Percentiles rank a stretch among this genome's conserved stretches.
Conservation (phyloP, 2,113 vertebrate species). For the Blennius ocellaris region DNA sequence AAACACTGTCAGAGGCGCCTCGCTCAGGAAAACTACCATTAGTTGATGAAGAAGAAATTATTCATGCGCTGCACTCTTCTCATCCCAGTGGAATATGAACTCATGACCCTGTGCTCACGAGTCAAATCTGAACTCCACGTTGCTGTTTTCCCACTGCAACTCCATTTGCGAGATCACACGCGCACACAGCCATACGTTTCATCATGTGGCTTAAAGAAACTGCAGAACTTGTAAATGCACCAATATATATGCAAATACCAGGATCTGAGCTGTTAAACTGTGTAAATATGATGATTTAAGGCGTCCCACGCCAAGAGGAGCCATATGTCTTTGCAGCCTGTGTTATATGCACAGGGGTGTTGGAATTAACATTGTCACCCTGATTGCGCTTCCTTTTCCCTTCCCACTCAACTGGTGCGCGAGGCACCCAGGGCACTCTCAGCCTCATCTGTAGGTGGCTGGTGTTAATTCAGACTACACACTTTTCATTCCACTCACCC, state of each 20-base stretch:
- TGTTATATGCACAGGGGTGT: constrained; percentile 34
- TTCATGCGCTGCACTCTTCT: constrained; percentile 9
- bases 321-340: constrained; percentile 27
- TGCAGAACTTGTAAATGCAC: neutral
- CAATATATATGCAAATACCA: constrained; percentile 36
- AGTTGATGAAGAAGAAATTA: constrained; percentile 17
- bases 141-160: neutral
- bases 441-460: constrained; percentile 52
- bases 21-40: constrained; percentile 15
- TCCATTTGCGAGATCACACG: too few species aligned
- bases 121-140: constrained; percentile 14
- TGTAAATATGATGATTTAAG: constrained; percentile 53
- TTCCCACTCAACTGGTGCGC: constrained; percentile 29
- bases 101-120: constrained; percentile 1
- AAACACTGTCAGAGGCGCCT: neutral
- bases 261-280: constrained; percentile 31
- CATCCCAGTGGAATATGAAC: neutral
- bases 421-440: constrained; percentile 36
- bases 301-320: constrained; percentile 22
- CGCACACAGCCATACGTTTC: neutral
- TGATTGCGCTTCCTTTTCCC: constrained; percentile 34
- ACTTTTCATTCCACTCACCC: constrained; percentile 42
- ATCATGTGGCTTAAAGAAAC: neutral
- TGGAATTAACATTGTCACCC: constrained; percentile 50
- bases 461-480: constrained; percentile 56